Percentiles rank a stretch among this genome's conserved stretches.
Evolutionary conservation across 2,113 vertebrate species (phyloP).

Genomic region (Andinoacara biseriatus): DNA sequence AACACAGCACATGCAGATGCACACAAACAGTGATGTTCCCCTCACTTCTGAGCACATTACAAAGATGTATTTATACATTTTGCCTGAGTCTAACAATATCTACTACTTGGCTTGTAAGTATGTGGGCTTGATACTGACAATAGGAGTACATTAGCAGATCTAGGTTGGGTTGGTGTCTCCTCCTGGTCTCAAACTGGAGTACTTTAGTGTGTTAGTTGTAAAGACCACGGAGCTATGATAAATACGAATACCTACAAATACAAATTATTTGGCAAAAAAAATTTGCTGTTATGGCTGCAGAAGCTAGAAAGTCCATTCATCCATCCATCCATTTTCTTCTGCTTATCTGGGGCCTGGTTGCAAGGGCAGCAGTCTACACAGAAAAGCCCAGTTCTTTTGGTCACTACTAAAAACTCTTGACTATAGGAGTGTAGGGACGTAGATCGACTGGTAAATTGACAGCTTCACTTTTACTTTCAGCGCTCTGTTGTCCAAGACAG

Average conservation of each 20-base stretch:
- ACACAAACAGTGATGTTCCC: neutral
- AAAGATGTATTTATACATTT: neutral
- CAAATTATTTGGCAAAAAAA: constrained; percentile 27
- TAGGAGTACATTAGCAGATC: neutral
- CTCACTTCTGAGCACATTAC: neutral
- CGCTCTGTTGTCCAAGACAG: too few species aligned
- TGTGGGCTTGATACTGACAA: neutral
- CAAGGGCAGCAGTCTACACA: too few species aligned
- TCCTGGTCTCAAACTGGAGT: neutral
- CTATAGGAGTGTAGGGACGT: too few species aligned
- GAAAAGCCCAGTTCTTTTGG: too few species aligned
- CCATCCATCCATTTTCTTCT: too few species aligned
- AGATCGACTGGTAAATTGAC: too few species aligned
- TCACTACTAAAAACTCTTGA: too few species aligned
- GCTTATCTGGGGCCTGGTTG: too few species aligned
- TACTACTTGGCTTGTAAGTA: neutral
- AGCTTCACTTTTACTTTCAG: too few species aligned
- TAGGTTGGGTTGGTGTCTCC: neutral
- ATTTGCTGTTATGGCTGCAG: constrained; percentile 27
- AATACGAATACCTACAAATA: constrained; percentile 39
- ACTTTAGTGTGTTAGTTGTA: neutral
- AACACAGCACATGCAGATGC: neutral
- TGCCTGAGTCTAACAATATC: neutral
- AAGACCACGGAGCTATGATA: neutral
- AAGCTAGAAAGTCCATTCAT: neutral